phyloP scores from a whole-genome alignment of 1,140 invertebrate species.

The Ctenoplectra terminalis region DNA sequence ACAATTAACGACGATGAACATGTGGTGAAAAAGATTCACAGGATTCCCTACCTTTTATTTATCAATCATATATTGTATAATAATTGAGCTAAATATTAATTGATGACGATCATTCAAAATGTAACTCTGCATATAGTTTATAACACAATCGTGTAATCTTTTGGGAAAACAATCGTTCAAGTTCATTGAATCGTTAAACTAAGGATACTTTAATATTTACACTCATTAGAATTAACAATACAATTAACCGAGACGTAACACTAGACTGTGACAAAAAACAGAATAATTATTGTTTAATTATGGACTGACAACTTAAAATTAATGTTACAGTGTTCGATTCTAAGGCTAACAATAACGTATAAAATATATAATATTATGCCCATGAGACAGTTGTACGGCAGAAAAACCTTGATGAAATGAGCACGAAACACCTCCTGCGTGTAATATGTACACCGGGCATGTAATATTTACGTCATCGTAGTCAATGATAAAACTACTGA shows the following conservation, averaged over 20 bases:
- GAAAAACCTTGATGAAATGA: slow-evolving; percentile 24
- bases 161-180: slow-evolving; percentile 10
- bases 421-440: not conserved
- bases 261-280: slow-evolving; percentile 24
- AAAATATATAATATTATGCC: slow-evolving; percentile 35
- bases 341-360: slow-evolving; percentile 28
- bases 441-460: slow-evolving; percentile 34
- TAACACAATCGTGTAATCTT: not conserved
- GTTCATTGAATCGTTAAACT: slow-evolving; percentile 3
- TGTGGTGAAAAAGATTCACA: slow-evolving; percentile 17
- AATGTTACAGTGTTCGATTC: slow-evolving; percentile 6
- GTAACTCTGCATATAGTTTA: not conserved
- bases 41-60: not conserved
- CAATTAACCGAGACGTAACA: slow-evolving; percentile 18
- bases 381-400: slow-evolving; percentile 7
- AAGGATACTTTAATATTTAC: slow-evolving; percentile 42
- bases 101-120: not conserved
- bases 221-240: slow-evolving; percentile 40
- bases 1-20: not conserved
- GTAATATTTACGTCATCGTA: slow-evolving; percentile 15
- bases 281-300: slow-evolving; percentile 9
- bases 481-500: not conserved
- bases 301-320: slow-evolving; percentile 4
- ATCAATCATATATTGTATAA: not conserved
- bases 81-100: slow-evolving; percentile 3